Evolutionary conservation across 2,888 invertebrate genomes (phyloP).

Genomic region (Gymnocheta viridis): DNA sequence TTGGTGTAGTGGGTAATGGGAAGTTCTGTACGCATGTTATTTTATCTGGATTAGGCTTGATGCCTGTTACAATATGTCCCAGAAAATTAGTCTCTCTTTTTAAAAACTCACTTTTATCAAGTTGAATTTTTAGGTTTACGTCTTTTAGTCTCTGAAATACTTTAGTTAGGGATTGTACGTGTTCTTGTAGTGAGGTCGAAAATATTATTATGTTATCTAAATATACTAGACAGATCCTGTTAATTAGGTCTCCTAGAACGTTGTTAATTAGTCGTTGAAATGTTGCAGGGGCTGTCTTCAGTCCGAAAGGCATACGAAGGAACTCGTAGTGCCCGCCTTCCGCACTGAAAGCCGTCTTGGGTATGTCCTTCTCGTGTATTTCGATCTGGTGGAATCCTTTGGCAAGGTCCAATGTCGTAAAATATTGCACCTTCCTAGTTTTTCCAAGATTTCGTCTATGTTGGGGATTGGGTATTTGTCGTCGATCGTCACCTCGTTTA

Average conservation of each 20-base stretch:
- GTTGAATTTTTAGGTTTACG: conserved; percentile 13
- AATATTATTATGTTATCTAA: conserved; percentile 21
- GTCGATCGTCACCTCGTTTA: conserved; percentile 22
- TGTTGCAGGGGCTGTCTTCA: conserved; percentile 11
- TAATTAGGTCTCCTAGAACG: conserved; percentile 9
- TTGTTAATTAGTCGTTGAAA: too few species aligned
- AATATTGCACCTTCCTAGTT: conserved; percentile 31
- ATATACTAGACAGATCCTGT: conserved; percentile 15
- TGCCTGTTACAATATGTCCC: conserved; percentile 48
- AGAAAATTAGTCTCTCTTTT: background rate
- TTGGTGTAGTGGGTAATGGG: conserved; percentile 53
- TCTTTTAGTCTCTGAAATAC: background rate
- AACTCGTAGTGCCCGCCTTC: conserved; percentile 24
- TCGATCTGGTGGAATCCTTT: conserved; percentile 41
- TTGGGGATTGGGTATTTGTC: conserved; percentile 33
- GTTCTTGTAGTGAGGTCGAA: conserved; percentile 14
- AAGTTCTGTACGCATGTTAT: conserved; percentile 41
- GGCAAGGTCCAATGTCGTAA: conserved; percentile 9
- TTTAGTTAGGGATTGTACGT: conserved; percentile 1
- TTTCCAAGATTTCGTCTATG: background rate
- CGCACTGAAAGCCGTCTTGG: conserved; percentile 10
- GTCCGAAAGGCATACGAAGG: conserved; percentile 23
- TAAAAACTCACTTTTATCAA: conserved; percentile 21
- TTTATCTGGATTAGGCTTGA: conserved; percentile 34
- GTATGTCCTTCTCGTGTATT: conserved; percentile 19